Evolutionary conservation across 2,797 vertebrate genomes (phyloP).

Genomic region (Girardinus metallicus): DNA sequence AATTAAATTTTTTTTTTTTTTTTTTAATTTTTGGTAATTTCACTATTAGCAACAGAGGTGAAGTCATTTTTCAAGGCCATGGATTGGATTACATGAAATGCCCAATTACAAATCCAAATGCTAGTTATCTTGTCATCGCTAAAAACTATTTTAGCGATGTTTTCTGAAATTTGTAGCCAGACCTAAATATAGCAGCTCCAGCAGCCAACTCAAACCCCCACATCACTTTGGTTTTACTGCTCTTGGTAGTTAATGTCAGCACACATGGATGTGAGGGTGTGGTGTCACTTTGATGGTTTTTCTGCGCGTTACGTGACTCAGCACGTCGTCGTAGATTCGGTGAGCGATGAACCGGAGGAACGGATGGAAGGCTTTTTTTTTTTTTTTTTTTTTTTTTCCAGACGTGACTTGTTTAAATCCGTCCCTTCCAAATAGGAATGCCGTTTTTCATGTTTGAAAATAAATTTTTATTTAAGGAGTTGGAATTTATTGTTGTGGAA

Average conservation of each 20-base stretch:
- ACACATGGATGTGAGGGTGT: slow-evolving; percentile 33
- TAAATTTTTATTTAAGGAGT: not conserved
- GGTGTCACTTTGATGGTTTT: slow-evolving; percentile 43
- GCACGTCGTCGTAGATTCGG: slow-evolving; percentile 9
- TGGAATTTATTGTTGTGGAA: not conserved
- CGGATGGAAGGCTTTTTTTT: slow-evolving; percentile 5
- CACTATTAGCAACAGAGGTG: slow-evolving; percentile 34
- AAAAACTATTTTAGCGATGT: not conserved
- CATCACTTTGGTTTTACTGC: slow-evolving; percentile 64
- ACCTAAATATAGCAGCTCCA: slow-evolving; percentile 26
- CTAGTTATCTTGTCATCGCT: not conserved
- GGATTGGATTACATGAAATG: slow-evolving; percentile 5
- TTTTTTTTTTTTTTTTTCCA: not conserved
- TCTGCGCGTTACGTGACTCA: slow-evolving; percentile 22
- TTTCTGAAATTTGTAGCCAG: not conserved
- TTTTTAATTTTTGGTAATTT: not conserved
- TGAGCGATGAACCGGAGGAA: slow-evolving; percentile 7
- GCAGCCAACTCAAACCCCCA: not conserved
- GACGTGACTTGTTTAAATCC: not conserved
- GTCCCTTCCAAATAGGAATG: not conserved
- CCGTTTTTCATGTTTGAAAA: not conserved
- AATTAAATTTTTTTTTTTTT: not conserved
- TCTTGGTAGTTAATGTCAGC: slow-evolving; percentile 50
- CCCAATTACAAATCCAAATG: not conserved
- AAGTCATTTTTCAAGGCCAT: not conserved